These are phyloP conservation scores for Indri indri DNA, from an alignment of 2,113 vertebrate species.

Conservation along the genomic window DNA sequence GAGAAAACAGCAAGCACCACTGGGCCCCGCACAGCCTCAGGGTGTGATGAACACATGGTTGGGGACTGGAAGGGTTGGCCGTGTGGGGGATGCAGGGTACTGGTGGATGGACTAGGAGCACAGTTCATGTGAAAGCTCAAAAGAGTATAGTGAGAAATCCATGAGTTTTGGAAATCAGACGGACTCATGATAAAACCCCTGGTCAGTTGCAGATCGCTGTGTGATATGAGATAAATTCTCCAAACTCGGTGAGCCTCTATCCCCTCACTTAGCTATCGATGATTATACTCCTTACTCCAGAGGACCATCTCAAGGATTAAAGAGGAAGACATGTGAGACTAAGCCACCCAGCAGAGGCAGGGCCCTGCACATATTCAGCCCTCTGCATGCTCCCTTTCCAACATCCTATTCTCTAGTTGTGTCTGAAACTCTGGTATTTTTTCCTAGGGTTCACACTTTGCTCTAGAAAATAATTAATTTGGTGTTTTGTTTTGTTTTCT, in stretches of 20 bases:
- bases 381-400: background rate
- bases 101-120: fast-evolving
- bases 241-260: background rate
- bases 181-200: background rate
- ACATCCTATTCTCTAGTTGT: background rate
- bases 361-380: background rate
- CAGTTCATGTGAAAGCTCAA: background rate
- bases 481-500: constrained; percentile 31
- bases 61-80: background rate
- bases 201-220: background rate
- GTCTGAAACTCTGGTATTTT: background rate
- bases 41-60: background rate
- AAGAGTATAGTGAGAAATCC: background rate
- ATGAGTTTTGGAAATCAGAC: background rate
- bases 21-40: background rate
- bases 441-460: background rate
- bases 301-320: background rate
- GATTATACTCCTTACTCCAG: background rate
- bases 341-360: background rate
- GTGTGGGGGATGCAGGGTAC: too few species aligned
- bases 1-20: background rate
- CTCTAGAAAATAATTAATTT: background rate
- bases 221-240: background rate
- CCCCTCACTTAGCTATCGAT: background rate
- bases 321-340: background rate